These are phyloP conservation scores for Mohoua ochrocephala DNA, from an alignment of 2,113 vertebrate genomes.

Conservation along the genomic window DNA sequence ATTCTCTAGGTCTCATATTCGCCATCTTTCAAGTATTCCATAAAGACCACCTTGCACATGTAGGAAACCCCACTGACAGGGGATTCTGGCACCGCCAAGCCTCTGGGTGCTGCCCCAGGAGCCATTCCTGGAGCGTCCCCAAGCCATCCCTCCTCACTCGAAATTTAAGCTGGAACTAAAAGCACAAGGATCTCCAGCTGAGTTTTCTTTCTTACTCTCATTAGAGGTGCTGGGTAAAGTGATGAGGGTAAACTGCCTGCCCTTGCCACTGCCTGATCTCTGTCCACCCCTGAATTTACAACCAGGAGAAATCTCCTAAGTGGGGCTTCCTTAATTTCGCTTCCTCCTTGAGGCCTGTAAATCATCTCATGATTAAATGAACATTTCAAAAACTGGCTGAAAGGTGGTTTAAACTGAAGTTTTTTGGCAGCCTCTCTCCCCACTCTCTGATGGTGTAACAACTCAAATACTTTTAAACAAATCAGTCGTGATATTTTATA, in stretches of 20 bases:
- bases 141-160: fast-evolving
- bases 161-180: background rate
- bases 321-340: background rate
- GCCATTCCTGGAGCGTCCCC: background rate
- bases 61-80: fast-evolving
- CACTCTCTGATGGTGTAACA: background rate
- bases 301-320: background rate
- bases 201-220: background rate
- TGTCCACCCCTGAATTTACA: background rate
- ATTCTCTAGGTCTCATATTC: background rate
- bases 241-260: background rate
- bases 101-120: background rate
- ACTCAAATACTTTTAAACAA: background rate
- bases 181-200: background rate
- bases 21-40: background rate
- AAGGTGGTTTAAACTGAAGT: background rate
- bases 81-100: background rate
- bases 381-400: background rate
- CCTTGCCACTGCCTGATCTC: background rate
- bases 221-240: background rate
- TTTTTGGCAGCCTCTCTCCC: background rate
- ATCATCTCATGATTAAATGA: background rate
- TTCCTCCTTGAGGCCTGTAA: background rate
- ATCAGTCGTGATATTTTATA: background rate
- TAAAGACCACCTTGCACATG: background rate